phyloP scores from a whole-genome alignment of 1,140 invertebrate species.

The Panulirus ornatus region DNA sequence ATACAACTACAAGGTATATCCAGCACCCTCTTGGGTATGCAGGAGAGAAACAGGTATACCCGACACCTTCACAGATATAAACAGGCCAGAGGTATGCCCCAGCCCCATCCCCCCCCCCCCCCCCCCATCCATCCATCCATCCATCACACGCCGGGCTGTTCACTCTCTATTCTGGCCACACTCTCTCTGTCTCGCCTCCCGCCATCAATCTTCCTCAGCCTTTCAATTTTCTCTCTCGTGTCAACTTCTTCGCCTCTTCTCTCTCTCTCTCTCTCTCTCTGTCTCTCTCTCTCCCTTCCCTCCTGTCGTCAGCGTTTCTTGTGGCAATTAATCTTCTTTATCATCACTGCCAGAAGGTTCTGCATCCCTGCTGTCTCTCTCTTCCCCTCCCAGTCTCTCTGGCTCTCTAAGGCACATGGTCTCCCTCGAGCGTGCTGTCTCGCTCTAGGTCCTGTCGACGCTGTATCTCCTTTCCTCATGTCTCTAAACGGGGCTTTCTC shows the following conservation, averaged over 20 bases:
- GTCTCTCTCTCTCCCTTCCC: conserved; percentile 10
- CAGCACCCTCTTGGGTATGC: no score
- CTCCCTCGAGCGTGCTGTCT: conserved; percentile 23
- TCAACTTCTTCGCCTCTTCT: conserved; percentile 49
- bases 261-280: conserved; percentile 47
- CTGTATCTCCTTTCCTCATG: conserved; percentile 14
- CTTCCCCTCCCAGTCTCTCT: conserved; percentile 28
- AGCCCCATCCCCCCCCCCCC: neutral
- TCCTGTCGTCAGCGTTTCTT: conserved; percentile 19
- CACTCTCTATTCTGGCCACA: conserved; percentile 7
- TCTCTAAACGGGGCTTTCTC: no score
- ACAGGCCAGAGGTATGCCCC: neutral
- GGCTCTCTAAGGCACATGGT: no score
- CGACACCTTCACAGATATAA: neutral
- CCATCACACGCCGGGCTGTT: conserved; percentile 8
- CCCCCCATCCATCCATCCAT: neutral
- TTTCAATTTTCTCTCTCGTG: conserved; percentile 61
- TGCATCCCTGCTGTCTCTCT: neutral
- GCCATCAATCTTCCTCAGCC: conserved; percentile 58
- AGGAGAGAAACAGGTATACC: neutral
- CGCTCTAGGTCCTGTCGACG: no score
- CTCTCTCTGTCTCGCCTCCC: conserved; percentile 40
- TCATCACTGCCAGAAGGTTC: neutral
- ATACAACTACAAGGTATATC: no score
- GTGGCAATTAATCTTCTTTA: conserved; percentile 34